Conservation (phyloP, 2,888 invertebrate genomes). For the Eristalis tenax region DNA sequence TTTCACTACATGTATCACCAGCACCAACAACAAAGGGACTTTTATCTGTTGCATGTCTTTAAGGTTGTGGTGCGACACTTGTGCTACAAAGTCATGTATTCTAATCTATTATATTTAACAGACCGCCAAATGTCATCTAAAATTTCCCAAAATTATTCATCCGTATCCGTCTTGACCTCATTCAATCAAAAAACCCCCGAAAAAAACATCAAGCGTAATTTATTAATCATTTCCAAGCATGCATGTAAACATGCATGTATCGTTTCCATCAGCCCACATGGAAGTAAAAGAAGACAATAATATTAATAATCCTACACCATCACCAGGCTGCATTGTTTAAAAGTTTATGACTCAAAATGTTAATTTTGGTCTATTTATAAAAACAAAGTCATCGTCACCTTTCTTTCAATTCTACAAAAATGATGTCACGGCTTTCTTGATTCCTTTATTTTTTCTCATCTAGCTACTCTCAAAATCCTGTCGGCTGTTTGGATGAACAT, state of each 20-base stretch:
- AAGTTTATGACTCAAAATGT: slow-evolving; percentile 22
- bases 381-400: slow-evolving; percentile 32
- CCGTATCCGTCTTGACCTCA: background rate
- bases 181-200: background rate
- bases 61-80: no score
- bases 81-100: no score
- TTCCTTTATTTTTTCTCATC: background rate
- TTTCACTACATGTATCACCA: no score
- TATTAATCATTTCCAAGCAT: background rate
- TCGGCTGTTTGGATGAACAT: background rate
- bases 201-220: background rate
- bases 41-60: no score
- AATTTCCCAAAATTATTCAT: no score
- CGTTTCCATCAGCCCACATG: background rate
- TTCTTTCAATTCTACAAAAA: slow-evolving; percentile 21
- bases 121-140: no score
- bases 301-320: background rate
- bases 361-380: slow-evolving; percentile 46
- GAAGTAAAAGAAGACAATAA: background rate
- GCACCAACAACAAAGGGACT: no score
- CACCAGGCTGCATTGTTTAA: background rate
- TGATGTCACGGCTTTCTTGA: slow-evolving; percentile 23
- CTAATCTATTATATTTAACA: no score
- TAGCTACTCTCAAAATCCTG: background rate
- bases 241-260: background rate